Percentiles rank a stretch among this genome's conserved stretches.
phyloP scores from a whole-genome alignment of 2,797 vertebrate genomes.

The Buphagus erythrorhynchus region DNA sequence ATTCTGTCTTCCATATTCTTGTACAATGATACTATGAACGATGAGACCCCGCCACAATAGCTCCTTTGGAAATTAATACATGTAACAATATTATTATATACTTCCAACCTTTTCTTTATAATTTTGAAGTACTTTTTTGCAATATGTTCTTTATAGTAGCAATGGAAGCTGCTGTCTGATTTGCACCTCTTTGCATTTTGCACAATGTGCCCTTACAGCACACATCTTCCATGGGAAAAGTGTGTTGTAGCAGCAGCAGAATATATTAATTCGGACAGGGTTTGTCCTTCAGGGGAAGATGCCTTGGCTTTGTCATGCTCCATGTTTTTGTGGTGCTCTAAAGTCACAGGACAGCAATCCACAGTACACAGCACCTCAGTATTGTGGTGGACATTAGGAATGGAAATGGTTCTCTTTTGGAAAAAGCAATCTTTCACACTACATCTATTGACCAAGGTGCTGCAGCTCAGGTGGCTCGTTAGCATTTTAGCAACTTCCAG shows the following conservation, averaged over 20 bases:
- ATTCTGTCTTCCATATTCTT: neutral
- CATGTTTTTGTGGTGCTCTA: neutral
- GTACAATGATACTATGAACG: neutral
- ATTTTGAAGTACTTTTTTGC: neutral
- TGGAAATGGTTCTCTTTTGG: neutral
- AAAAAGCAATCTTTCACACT: neutral
- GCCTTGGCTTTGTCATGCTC: neutral
- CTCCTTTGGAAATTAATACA: neutral
- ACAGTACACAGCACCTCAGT: neutral
- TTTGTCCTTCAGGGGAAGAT: neutral
- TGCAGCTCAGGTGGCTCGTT: neutral
- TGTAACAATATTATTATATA: neutral
- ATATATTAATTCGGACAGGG: neutral
- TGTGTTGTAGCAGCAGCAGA: neutral
- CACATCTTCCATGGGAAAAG: neutral
- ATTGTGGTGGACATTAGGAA: neutral
- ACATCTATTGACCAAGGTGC: neutral
- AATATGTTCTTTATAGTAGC: neutral
- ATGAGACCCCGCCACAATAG: neutral
- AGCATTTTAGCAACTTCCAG: neutral
- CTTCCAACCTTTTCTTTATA: neutral
- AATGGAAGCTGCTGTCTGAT: neutral
- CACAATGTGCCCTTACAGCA: neutral
- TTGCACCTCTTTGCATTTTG: neutral
- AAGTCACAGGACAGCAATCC: neutral